Conservation (phyloP, 2,797 vertebrate species). For the Chloroceryle amazona region DNA sequence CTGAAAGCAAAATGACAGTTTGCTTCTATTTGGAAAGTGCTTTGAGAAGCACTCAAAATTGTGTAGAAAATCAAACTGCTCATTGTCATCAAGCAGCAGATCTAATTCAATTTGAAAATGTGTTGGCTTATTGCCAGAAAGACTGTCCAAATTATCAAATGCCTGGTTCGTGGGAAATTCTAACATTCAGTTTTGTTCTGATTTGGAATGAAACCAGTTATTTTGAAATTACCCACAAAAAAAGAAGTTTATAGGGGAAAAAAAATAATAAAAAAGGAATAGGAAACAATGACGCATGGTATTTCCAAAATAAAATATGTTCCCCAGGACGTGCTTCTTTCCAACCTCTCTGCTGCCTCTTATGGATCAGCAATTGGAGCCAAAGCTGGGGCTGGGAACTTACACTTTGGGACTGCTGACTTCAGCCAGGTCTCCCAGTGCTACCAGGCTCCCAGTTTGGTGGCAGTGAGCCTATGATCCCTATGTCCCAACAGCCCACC, state of each 20-base stretch:
- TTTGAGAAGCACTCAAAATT: background rate
- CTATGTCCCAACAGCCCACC: conserved; percentile 21
- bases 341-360: conserved; percentile 12
- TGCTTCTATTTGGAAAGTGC: background rate
- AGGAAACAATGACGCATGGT: conserved; percentile 61
- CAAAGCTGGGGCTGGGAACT: background rate
- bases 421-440: background rate
- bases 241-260: conserved; percentile 33
- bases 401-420: background rate
- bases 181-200: conserved; percentile 54
- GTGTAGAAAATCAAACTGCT: background rate
- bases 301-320: conserved; percentile 48
- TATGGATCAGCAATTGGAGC: fast-evolving
- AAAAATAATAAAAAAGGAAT: conserved; percentile 42
- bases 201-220: conserved; percentile 22
- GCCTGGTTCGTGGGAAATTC: conserved; percentile 69
- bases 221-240: conserved; percentile 57
- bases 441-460: background rate
- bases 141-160: conserved; percentile 35
- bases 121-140: conserved; percentile 31
- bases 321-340: background rate
- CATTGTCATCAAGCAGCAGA: background rate
- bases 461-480: background rate
- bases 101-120: background rate
- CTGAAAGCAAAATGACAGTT: background rate